Conservation (phyloP, 2,888 invertebrate species). For the Brassicogethes aeneus region DNA sequence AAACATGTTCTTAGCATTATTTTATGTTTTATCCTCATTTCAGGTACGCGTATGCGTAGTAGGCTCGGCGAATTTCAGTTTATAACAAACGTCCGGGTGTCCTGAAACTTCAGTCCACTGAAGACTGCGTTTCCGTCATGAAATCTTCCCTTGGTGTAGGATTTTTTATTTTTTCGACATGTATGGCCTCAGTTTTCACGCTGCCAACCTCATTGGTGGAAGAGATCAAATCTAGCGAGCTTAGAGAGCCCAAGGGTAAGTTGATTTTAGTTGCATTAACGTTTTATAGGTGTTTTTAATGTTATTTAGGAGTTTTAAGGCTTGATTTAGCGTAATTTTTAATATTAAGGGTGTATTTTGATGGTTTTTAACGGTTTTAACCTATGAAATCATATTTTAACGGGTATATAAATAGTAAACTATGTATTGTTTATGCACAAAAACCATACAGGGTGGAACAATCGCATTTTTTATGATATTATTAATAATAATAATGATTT, state of each 20-base stretch:
- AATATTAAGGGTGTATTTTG: no score
- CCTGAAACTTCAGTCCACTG: conserved; percentile 25
- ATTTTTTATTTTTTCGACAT: conserved; percentile 3
- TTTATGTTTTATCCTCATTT: conserved; percentile 1
- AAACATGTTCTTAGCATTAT: no score
- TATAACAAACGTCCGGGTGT: conserved; percentile 22
- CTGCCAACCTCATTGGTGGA: conserved; percentile 38
- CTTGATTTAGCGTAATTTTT: no score
- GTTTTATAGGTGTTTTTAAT: no score
- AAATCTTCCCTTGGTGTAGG: not conserved
- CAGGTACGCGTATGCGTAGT: conserved; percentile 21
- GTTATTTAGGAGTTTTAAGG: no score
- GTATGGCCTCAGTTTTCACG: conserved; percentile 22
- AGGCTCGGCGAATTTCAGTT: conserved; percentile 19
- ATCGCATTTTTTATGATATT: no score
- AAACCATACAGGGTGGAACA: no score
- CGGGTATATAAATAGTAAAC: no score
- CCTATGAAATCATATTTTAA: no score
- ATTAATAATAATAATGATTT: no score
- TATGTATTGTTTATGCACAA: no score
- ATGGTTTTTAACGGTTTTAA: no score
- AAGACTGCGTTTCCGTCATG: conserved; percentile 21
- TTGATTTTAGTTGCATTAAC: not conserved
- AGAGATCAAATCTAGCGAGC: conserved; percentile 35
- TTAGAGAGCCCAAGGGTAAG: conserved; percentile 36